These are phyloP conservation scores for Helarctos malayanus DNA, from an alignment of 2,797 vertebrate genomes.

Conservation along the genomic window DNA sequence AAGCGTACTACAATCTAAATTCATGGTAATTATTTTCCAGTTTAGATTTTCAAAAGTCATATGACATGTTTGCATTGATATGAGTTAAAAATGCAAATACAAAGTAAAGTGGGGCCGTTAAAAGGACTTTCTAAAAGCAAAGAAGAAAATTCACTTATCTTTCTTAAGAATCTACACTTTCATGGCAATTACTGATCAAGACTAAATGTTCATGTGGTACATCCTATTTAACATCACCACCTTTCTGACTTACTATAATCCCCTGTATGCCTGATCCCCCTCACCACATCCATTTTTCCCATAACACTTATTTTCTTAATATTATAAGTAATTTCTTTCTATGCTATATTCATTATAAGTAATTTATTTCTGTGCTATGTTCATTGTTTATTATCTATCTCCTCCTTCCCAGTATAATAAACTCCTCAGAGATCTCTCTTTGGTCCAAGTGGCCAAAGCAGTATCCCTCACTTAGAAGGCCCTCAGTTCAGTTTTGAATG, in stretches of 20 bases:
- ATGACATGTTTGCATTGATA: not conserved
- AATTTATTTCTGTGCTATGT: not conserved
- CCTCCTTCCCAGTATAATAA: not conserved
- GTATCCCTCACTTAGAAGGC: not conserved
- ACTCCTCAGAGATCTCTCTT: not conserved
- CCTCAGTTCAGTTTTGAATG: not conserved
- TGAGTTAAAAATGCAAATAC: not conserved
- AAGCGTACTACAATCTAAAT: not conserved
- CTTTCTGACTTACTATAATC: not conserved
- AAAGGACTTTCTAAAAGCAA: not conserved
- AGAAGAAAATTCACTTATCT: not conserved
- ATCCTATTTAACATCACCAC: not conserved
- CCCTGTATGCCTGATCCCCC: accelerated
- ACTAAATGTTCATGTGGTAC: not conserved
- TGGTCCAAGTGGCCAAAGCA: not conserved
- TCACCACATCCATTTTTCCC: not conserved
- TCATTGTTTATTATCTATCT: not conserved
- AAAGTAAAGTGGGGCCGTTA: not conserved
- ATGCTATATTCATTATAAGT: not conserved
- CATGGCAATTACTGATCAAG: not conserved
- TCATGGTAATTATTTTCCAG: not conserved
- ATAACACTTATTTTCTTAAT: not conserved
- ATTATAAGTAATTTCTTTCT: not conserved
- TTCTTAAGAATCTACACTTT: not conserved
- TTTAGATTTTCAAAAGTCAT: not conserved